phyloP scores from a whole-genome alignment of 1,140 invertebrate genomes.

The Periplaneta americana region DNA sequence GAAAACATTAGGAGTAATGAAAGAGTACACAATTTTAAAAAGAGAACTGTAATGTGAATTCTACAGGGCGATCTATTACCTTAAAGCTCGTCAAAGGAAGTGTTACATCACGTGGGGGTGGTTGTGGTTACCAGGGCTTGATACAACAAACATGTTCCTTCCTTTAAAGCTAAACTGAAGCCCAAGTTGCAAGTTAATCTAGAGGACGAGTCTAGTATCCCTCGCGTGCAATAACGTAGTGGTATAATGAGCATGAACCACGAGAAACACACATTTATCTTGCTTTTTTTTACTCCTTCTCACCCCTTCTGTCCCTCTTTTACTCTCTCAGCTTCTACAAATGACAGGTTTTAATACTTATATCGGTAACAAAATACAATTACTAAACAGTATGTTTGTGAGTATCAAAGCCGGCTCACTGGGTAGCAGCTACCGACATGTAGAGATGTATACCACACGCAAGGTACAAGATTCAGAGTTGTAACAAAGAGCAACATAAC shows the following conservation, averaged over 20 bases:
- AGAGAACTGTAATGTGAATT: no score
- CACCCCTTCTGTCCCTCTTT: neutral
- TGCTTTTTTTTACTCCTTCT: neutral
- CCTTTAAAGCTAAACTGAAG: neutral
- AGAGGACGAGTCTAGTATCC: neutral
- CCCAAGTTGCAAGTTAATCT: neutral
- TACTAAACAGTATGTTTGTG: no score
- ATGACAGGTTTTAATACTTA: neutral
- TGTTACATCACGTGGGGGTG: no score
- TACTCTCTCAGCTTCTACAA: neutral
- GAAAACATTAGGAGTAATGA: no score
- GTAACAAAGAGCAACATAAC: no score
- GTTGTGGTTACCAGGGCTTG: neutral
- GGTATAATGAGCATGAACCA: neutral
- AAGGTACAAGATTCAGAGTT: no score
- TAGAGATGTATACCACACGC: no score
- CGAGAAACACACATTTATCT: neutral
- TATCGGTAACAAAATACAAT: neutral
- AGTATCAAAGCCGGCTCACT: neutral
- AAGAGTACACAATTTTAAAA: no score
- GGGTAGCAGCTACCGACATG: no score
- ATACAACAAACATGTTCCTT: neutral
- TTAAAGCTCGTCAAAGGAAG: neutral
- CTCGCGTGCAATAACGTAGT: neutral
- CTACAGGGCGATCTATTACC: no score